These are phyloP conservation scores for Sciurus niger DNA, from an alignment of 2,113 vertebrate genomes.

Conservation along the genomic window DNA sequence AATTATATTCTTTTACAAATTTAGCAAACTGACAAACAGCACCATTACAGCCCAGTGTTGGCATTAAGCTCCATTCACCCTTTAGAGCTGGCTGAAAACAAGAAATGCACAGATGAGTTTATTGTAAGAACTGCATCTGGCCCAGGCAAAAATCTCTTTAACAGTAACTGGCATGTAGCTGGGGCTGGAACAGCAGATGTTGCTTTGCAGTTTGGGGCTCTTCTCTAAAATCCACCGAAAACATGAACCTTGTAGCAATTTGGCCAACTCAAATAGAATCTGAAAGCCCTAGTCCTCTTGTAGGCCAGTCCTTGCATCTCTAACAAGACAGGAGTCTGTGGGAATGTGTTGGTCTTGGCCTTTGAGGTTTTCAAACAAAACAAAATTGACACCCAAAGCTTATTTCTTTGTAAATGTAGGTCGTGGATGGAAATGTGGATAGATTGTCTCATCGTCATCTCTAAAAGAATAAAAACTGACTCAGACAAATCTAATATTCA, in stretches of 20 bases:
- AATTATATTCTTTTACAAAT: slow-evolving; percentile 52
- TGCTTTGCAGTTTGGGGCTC: slow-evolving; percentile 71
- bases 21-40: slow-evolving; percentile 63
- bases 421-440: background rate
- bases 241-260: background rate
- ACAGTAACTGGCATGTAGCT: slow-evolving; percentile 68
- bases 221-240: slow-evolving; percentile 61
- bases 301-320: background rate
- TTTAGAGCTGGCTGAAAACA: background rate
- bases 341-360: slow-evolving; percentile 49
- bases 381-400: background rate
- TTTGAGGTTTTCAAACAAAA: slow-evolving; percentile 56
- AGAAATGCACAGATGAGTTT: slow-evolving; percentile 55
- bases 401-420: background rate
- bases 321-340: slow-evolving; percentile 41
- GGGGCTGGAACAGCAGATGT: slow-evolving; percentile 75
- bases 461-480: slow-evolving; percentile 31
- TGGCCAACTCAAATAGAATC: slow-evolving; percentile 65
- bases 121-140: slow-evolving; percentile 69
- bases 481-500: background rate
- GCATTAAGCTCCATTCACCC: background rate
- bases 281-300: slow-evolving; percentile 57
- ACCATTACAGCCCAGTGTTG: background rate
- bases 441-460: background rate
- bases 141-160: slow-evolving; percentile 62